Base-by-base conservation (phyloP, 2,888 invertebrate species). In the Chalcosyrphus nemorum region DNA sequence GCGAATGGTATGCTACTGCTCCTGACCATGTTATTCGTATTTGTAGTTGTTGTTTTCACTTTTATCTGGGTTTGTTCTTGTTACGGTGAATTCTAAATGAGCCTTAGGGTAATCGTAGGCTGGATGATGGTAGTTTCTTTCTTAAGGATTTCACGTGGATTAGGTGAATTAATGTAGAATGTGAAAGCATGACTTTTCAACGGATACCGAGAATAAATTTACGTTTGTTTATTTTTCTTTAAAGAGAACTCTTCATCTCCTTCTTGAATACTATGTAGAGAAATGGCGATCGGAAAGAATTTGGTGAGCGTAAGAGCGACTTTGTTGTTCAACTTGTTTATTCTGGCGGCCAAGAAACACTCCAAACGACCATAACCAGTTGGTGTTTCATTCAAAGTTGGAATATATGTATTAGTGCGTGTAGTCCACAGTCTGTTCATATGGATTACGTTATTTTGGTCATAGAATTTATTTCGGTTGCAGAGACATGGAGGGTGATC, bases 111-210 rank as follows among this genome's bases (percentile, higher is more conserved):
- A 2, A 43, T 21, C n/a, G 50, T 11, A 11, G 35, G 52, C 19
- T 11, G 35, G n/a, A 72, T 41, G 13, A 43, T 41, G 38, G 27
- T 35, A 38, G 24, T 45, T 61, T 32, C 9, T 50, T 21, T 52
- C 21, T 59, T 35, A 35, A 52, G 54, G 59, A 68, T 21, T 68
- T 61, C 59, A 43, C 17, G 52, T 54, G 76, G 68, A 76, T 76
- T 50, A 66, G 50, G 59, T 61, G 54, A 68, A 76, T 74, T 56
- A 74, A 65, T 65, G 27, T 50, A 29, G 35, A 61, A 52, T 61
- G 19, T 17, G 13, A 68, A 38, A 32, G 52, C 32, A 61, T 61
- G 68, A 29, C 35, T 66, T 57, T n/a, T 59, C 19, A 19, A 13
- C 43, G 19, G 50, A 38, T n/a, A n/a, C 54, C 32, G 15, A 29